phyloP scores from a whole-genome alignment of 2,797 vertebrate species.

The Todus mexicanus region DNA sequence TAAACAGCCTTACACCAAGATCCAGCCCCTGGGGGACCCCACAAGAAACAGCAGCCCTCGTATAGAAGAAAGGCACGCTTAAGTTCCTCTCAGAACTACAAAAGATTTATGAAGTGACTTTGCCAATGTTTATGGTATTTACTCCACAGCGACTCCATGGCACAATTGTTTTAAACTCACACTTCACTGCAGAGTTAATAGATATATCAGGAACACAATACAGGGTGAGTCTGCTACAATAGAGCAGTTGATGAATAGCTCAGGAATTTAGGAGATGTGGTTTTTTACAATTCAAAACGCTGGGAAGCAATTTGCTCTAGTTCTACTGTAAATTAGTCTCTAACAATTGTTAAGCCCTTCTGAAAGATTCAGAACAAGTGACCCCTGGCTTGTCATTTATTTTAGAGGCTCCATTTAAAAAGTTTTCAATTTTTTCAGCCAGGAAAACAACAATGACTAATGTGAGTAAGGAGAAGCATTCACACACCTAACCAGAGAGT shows the following conservation, averaged over 20 bases:
- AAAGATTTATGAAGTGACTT: conserved; percentile 32
- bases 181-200: conserved; percentile 24
- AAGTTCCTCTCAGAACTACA: conserved; percentile 10
- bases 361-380: neutral
- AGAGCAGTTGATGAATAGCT: conserved; percentile 28
- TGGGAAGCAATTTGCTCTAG: conserved; percentile 22
- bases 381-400: neutral
- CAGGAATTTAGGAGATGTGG: conserved; percentile 15
- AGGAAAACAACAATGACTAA: neutral
- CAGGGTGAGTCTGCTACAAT: conserved; percentile 17
- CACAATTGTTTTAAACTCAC: conserved; percentile 50
- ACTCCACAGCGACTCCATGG: conserved; percentile 25
- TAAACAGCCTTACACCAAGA: conserved; percentile 3
- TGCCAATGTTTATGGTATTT: conserved; percentile 53
- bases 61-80: neutral
- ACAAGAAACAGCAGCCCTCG: conserved; percentile 42
- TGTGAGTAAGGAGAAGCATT: neutral
- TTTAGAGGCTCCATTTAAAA: conserved; percentile 1
- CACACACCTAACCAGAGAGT: neutral
- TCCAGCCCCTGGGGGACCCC: neutral
- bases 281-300: neutral
- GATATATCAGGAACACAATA: conserved; percentile 34
- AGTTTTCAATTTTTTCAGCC: neutral
- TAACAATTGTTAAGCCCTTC: conserved; percentile 25
- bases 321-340: conserved; percentile 17